phyloP scores from a whole-genome alignment of 2,113 vertebrate genomes.

The Dascyllus trimaculatus region DNA sequence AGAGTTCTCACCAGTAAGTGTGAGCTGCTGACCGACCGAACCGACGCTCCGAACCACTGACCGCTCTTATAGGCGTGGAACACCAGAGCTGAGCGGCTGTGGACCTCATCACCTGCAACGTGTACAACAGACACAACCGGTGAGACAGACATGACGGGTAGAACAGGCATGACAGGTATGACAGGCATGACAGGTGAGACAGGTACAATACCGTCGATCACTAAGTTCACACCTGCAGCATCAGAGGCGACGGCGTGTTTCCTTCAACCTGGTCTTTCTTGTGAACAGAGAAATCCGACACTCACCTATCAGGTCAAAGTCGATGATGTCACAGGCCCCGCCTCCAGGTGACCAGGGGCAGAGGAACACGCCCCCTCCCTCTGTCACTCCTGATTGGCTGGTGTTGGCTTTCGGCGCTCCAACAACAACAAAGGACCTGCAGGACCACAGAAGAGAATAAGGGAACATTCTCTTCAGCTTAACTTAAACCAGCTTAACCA shows the following conservation, averaged over 20 bases:
- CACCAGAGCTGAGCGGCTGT: neutral
- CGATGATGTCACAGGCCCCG: slow-evolving; percentile 4
- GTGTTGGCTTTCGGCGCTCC: slow-evolving; percentile 52
- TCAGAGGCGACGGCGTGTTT: too few species aligned
- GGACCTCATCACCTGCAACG: slow-evolving; percentile 23
- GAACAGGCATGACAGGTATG: too few species aligned
- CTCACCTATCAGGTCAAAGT: slow-evolving; percentile 37
- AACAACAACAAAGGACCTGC: slow-evolving; percentile 24
- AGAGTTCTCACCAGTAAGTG: slow-evolving; percentile 28
- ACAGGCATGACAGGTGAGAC: too few species aligned
- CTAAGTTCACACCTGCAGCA: too few species aligned
- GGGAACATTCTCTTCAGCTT: too few species aligned
- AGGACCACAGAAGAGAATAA: neutral
- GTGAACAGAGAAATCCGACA: neutral
- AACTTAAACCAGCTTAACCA: too few species aligned
- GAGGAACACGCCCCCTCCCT: slow-evolving; percentile 41
- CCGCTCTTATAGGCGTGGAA: slow-evolving; percentile 32
- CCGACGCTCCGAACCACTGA: slow-evolving; percentile 39
- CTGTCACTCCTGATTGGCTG: slow-evolving; percentile 35
- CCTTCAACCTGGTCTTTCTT: too few species aligned
- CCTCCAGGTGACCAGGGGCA: slow-evolving; percentile 31
- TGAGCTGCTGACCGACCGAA: slow-evolving; percentile 11
- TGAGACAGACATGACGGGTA: neutral
- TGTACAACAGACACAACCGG: neutral
- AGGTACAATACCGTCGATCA: too few species aligned